Percentiles rank a stretch among this genome's conserved stretches.
Conservation (phyloP, 2,888 invertebrate genomes). For the Dryobotodes eremita region DNA sequence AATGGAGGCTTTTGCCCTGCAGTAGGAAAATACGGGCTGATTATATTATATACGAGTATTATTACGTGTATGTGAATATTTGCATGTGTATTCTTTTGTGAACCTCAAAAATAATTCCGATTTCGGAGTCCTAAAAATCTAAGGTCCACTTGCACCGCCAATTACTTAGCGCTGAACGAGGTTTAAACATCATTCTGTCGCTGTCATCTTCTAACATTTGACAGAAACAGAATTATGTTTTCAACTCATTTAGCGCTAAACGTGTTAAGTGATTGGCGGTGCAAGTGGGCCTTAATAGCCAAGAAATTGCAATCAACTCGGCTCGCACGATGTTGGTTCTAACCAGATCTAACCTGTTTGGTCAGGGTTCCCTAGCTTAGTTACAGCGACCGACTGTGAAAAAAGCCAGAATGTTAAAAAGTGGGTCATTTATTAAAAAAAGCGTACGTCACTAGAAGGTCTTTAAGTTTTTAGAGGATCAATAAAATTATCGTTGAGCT, state of each 20-base stretch:
- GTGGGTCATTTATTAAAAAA: not conserved
- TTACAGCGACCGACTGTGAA: not conserved
- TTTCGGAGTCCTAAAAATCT: not conserved
- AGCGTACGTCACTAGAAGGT: not conserved
- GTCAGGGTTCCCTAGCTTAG: not conserved
- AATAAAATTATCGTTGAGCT: too few relatives aligned
- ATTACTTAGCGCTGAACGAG: too few relatives aligned
- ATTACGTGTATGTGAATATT: too few relatives aligned
- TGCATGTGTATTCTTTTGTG: not conserved
- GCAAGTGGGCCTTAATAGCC: not conserved
- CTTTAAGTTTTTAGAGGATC: not conserved
- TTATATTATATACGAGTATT: too few relatives aligned
- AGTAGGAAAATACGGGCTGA: too few relatives aligned
- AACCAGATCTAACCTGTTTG: not conserved
- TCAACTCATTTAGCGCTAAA: too few relatives aligned
- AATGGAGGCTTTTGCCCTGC: too few relatives aligned
- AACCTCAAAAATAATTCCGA: not conserved
- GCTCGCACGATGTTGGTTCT: not conserved
- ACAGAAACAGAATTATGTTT: too few relatives aligned
- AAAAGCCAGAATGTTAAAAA: not conserved
- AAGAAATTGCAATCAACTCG: not conserved
- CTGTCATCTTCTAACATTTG: too few relatives aligned
- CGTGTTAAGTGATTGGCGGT: too few relatives aligned
- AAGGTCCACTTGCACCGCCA: too few relatives aligned
- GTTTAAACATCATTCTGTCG: too few relatives aligned